Evolutionary conservation across 2,113 vertebrate genomes (phyloP).

Genomic region (Canis aureus): DNA sequence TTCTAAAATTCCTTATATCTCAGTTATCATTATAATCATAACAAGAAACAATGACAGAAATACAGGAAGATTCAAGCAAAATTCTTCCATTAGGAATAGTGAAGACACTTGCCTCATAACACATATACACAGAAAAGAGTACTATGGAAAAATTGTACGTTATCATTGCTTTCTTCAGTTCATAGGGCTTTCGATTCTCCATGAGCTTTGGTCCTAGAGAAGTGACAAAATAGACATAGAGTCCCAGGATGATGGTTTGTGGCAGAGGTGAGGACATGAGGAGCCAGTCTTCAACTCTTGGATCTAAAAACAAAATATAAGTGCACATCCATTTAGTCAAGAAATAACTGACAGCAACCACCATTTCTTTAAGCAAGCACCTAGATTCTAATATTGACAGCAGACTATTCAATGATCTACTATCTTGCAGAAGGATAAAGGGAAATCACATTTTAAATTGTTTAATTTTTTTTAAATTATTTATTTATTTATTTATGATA

Average conservation of each 20-base stretch:
- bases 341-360: background rate
- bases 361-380: background rate
- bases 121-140: conserved; percentile 95
- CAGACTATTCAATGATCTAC: background rate
- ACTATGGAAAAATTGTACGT: conserved; percentile 96
- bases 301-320: conserved; percentile 87
- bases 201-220: conserved; percentile 95
- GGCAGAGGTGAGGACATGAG: conserved; percentile 96
- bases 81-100: conserved; percentile 67
- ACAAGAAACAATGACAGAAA: conserved; percentile 31
- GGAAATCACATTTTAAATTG: background rate
- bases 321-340: background rate
- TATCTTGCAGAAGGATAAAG: background rate
- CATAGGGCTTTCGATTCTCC: conserved; percentile 97
- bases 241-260: conserved; percentile 92
- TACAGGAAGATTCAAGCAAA: conserved; percentile 29
- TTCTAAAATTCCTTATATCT: conserved; percentile 56
- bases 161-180: conserved; percentile 92
- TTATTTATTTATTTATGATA: too few species aligned
- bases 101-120: conserved; percentile 93
- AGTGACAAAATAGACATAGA: conserved; percentile 95
- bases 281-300: conserved; percentile 92
- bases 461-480: background rate
- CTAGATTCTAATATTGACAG: background rate
- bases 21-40: background rate